Percentiles rank a stretch among this genome's conserved stretches.
phyloP scores from a whole-genome alignment of 2,113 vertebrate genomes.

The Anarrhichthys ocellatus region DNA sequence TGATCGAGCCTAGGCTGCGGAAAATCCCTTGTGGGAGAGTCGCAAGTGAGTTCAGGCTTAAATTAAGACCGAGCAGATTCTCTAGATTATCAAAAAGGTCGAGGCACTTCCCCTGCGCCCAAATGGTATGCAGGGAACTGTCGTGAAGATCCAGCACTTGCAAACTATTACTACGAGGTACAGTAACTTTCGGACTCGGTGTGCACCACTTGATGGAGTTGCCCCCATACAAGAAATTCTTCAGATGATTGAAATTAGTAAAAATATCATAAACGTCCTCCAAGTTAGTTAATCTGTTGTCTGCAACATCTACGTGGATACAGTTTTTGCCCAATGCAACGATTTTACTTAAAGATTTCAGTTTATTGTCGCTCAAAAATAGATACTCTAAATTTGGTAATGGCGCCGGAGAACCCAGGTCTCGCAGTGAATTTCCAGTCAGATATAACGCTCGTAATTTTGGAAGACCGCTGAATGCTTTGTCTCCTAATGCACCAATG shows the following conservation, averaged over 20 bases:
- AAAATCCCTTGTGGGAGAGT: conserved; percentile 87
- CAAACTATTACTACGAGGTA: conserved; percentile 73
- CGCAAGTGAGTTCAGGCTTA: conserved; percentile 85
- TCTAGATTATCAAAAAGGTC: conserved; percentile 86
- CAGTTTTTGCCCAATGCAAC: neutral
- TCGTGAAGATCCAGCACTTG: conserved; percentile 83
- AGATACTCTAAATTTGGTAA: conserved; percentile 73
- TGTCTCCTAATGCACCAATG: conserved; percentile 80
- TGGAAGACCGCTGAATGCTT: conserved; percentile 81
- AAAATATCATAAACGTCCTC: conserved; percentile 79
- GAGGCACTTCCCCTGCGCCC: conserved; percentile 82
- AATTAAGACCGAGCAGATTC: conserved; percentile 77
- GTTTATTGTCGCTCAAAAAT: conserved; percentile 84
- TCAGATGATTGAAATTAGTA: conserved; percentile 64
- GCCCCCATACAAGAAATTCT: conserved; percentile 76
- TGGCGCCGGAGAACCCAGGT: conserved; percentile 61
- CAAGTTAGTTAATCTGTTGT: conserved; percentile 84
- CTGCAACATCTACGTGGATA: conserved; percentile 75
- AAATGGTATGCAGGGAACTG: conserved; percentile 87
- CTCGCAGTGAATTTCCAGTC: conserved; percentile 86
- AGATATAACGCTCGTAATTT: conserved; percentile 81
- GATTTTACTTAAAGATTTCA: conserved; percentile 56
- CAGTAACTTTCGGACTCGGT: accelerated
- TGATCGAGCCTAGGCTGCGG: conserved; percentile 81
- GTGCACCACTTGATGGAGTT: conserved; percentile 86